A percentile compares a stretch with the other conserved stretches of the same genome.
These are phyloP conservation scores for Ricordea florida DNA, from an alignment of 92 coral and sea anemone species.

Conservation along the genomic window DNA sequence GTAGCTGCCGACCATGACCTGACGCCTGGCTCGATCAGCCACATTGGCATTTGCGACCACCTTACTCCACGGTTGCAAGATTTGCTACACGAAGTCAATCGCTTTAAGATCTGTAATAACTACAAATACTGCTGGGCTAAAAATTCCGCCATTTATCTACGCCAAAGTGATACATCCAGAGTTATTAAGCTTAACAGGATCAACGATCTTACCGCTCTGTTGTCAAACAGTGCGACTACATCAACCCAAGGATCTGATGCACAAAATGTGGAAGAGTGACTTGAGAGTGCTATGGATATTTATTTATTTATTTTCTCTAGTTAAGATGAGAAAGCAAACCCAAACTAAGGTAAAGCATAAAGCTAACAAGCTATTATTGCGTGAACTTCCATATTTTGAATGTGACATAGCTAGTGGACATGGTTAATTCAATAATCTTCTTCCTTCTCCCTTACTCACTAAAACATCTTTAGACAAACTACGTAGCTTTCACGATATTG, in stretches of 20 bases:
- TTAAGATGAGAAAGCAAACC: not conserved
- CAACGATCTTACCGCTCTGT: conserved; percentile 7
- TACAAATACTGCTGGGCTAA: conserved; percentile 31
- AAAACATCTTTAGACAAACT: conserved; percentile 27
- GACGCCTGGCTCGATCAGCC: not conserved
- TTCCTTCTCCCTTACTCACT: not conserved
- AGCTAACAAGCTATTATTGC: not conserved
- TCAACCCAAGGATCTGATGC: too few relatives aligned
- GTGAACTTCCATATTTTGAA: conserved; percentile 37
- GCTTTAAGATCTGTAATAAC: not conserved
- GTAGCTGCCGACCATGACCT: not conserved
- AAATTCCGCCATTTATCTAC: conserved; percentile 19
- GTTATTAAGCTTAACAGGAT: not conserved
- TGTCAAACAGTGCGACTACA: not conserved
- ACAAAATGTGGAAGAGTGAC: not conserved
- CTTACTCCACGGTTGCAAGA: conserved; percentile 11
- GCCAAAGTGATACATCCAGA: conserved; percentile 20
- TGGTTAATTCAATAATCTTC: conserved; percentile 42
- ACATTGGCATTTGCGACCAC: conserved; percentile 13
- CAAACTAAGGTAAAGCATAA: not conserved
- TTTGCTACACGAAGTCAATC: not conserved
- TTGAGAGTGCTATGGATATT: not conserved
- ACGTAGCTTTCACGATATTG: conserved; percentile 25
- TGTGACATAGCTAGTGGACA: conserved; percentile 13
- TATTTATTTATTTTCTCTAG: not conserved